Evolutionary conservation across 1,140 invertebrate genomes (phyloP).

Genomic region (Drosophila bipectinata): DNA sequence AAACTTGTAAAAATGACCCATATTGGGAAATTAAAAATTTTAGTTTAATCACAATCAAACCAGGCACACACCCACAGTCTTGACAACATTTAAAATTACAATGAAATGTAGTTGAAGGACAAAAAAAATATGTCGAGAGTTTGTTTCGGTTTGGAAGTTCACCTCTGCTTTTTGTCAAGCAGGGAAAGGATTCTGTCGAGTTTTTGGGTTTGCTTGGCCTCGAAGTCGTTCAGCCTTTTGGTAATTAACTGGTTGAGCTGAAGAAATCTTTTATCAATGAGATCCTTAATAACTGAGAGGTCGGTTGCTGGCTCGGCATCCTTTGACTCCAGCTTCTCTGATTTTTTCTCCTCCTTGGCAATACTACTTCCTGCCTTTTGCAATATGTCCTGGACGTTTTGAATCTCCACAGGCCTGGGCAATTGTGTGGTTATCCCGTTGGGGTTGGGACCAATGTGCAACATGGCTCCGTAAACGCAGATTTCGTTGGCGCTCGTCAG

Average conservation of each 20-base stretch:
- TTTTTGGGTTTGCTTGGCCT: conserved; percentile 46
- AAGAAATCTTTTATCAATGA: conserved; percentile 48
- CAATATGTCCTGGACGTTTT: conserved; percentile 66
- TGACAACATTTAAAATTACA: conserved; percentile 17
- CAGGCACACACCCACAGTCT: conserved; percentile 24
- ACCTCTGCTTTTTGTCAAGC: conserved; percentile 46
- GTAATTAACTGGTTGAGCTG: conserved; percentile 38
- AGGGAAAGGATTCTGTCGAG: conserved; percentile 55
- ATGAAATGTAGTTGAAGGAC: conserved; percentile 9
- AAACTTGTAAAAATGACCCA: neutral
- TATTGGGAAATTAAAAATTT: neutral
- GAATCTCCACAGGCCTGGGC: conserved; percentile 55
- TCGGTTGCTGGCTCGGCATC: neutral
- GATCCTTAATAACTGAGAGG: conserved; percentile 14
- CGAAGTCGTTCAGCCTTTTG: conserved; percentile 57
- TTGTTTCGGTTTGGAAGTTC: neutral
- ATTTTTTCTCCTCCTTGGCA: conserved; percentile 31
- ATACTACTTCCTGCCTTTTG: conserved; percentile 35
- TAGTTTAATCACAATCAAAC: conserved; percentile 36
- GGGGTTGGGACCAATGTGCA: conserved; percentile 76
- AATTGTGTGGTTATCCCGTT: conserved; percentile 77
- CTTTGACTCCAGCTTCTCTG: conserved; percentile 55
- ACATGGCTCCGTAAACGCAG: conserved; percentile 68
- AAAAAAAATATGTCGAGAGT: neutral
- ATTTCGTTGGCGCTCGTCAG: conserved; percentile 62